phyloP scores from a whole-genome alignment of 2,797 vertebrate genomes.

The Botia almorhae region DNA sequence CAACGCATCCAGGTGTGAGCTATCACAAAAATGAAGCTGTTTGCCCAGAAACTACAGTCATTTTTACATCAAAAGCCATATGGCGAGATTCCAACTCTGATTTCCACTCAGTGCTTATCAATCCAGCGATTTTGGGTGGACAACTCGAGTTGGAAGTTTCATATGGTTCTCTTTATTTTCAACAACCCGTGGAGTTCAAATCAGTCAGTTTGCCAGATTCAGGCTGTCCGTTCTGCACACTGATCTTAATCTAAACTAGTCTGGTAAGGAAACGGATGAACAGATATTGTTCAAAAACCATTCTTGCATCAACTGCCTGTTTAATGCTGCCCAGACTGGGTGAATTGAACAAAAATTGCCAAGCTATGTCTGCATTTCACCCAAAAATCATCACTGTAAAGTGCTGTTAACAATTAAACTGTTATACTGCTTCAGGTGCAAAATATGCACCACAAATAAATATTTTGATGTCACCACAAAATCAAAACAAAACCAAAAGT shows the following conservation, averaged over 20 bases:
- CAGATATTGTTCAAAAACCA: not conserved
- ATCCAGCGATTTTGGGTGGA: conserved; percentile 2
- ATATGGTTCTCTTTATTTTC: conserved; percentile 4
- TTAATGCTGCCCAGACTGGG: not conserved
- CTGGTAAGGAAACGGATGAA: conserved; percentile 14
- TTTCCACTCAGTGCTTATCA: conserved; percentile 37
- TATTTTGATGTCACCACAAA: too few species aligned
- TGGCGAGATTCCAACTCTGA: conserved; percentile 14
- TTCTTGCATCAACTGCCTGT: not conserved
- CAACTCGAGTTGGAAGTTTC: conserved; percentile 10
- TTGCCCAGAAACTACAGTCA: conserved; percentile 24
- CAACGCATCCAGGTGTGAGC: conserved; percentile 46
- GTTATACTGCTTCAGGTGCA: too few species aligned
- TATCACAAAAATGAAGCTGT: conserved; percentile 28
- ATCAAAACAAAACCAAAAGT: too few species aligned
- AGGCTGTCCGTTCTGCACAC: conserved; percentile 28
- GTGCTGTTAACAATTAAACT: too few species aligned
- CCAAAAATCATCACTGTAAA: too few species aligned
- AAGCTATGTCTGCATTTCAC: too few species aligned
- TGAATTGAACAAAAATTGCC: not conserved
- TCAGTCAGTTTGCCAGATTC: conserved; percentile 37
- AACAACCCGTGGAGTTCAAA: conserved; percentile 29
- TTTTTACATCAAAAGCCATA: conserved; percentile 31
- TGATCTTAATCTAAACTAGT: conserved; percentile 11
- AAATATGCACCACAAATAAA: too few species aligned